Conservation (phyloP, 2,113 vertebrate species). For the Columba janthina region DNA sequence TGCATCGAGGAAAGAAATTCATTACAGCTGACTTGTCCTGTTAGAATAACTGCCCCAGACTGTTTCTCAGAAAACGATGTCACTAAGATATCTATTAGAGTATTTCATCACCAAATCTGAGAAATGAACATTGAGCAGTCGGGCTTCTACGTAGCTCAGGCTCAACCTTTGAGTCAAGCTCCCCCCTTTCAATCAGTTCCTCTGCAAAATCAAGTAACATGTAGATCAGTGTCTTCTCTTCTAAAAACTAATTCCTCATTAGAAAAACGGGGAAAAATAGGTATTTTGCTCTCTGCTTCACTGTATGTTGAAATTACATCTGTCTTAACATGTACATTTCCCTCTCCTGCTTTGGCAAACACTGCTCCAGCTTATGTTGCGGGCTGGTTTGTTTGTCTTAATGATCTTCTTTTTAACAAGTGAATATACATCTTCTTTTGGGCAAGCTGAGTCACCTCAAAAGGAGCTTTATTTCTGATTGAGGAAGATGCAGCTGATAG, state of each 20-base stretch:
- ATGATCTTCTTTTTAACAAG: neutral
- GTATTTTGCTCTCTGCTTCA: neutral
- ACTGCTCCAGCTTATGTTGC: fast-evolving
- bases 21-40: conserved; percentile 66
- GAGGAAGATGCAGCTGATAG: neutral
- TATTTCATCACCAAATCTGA: conserved; percentile 28
- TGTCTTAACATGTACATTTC: neutral
- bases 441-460: neutral
- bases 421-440: neutral
- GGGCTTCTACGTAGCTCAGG: neutral
- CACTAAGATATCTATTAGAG: conserved; percentile 5
- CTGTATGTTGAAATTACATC: neutral
- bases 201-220: neutral
- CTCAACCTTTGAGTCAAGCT: neutral
- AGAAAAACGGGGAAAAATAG: neutral
- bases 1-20: conserved; percentile 36
- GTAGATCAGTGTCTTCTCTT: neutral
- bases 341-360: neutral
- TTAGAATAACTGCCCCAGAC: conserved; percentile 53
- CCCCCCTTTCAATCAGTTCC: neutral
- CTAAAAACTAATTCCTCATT: neutral
- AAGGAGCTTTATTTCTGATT: neutral
- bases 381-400: neutral
- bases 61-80: conserved; percentile 5
- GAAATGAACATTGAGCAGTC: neutral